Evolutionary conservation across 2,888 invertebrate species (phyloP).

Genomic region (Cantharis rufa): DNA sequence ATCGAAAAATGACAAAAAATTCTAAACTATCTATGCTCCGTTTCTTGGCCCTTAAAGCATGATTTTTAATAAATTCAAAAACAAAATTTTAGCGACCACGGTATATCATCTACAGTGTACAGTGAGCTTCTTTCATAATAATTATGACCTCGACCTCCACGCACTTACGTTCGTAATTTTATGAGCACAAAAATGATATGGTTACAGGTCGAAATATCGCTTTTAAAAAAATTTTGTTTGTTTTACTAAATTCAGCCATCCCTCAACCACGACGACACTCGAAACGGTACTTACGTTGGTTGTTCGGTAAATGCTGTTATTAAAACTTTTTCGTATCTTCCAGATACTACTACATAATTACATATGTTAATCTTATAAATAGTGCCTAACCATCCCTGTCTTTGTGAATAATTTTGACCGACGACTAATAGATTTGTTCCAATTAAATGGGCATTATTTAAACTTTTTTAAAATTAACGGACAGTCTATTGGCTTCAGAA

Average conservation of each 20-base stretch:
- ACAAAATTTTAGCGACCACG: conserved; percentile 25
- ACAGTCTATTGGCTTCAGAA: background rate
- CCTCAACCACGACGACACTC: conserved; percentile 32
- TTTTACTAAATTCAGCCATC: conserved; percentile 20
- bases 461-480: background rate
- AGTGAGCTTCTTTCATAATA: conserved; percentile 27
- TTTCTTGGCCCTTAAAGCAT: conserved; percentile 34
- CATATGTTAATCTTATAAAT: conserved; percentile 46
- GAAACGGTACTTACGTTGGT: conserved; percentile 38
- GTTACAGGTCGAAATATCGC: conserved; percentile 21
- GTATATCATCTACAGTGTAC: conserved; percentile 19
- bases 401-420: conserved; percentile 34
- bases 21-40: conserved; percentile 33
- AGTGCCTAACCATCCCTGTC: conserved; percentile 48
- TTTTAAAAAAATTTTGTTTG: conserved; percentile 7
- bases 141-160: conserved; percentile 15
- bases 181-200: conserved; percentile 10
- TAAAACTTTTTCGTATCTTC: conserved; percentile 29
- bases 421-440: background rate
- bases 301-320: conserved; percentile 36
- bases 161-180: conserved; percentile 16
- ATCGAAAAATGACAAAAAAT: conserved; percentile 14
- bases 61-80: conserved; percentile 27
- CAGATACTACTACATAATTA: conserved; percentile 30
- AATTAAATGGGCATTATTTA: conserved; percentile 4